Conservation (phyloP, 2,113 vertebrate species). For the human (Homo sapiens) region GRCh38 chr2:144469501-144470000, state of each 20-base stretch:
- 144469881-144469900: constrained; percentile 73
- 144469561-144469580: constrained; percentile 79
- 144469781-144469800: constrained; percentile 79
- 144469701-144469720: constrained; percentile 76
- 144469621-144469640: constrained; percentile 56
- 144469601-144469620: constrained; percentile 76
- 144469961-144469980: constrained; percentile 74
- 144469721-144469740: constrained; percentile 77
- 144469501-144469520: neutral
- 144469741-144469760: constrained; percentile 69
- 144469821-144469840: constrained; percentile 81
- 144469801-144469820: constrained; percentile 82
- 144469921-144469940: constrained; percentile 73
- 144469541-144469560: constrained; percentile 69
- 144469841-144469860: constrained; percentile 65
- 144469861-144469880: constrained; percentile 72
- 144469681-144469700: constrained; percentile 70
- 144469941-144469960: constrained; percentile 73
- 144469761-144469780: constrained; percentile 75
- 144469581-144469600: constrained; percentile 83
- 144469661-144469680: constrained; percentile 57
- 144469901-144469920: constrained; percentile 74
- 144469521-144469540: constrained; percentile 73
- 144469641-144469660: constrained; percentile 76
- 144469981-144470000: constrained; percentile 55